Evolutionary conservation across 2,888 invertebrate species (phyloP).

Genomic region (Adelognathus sp.): DNA sequence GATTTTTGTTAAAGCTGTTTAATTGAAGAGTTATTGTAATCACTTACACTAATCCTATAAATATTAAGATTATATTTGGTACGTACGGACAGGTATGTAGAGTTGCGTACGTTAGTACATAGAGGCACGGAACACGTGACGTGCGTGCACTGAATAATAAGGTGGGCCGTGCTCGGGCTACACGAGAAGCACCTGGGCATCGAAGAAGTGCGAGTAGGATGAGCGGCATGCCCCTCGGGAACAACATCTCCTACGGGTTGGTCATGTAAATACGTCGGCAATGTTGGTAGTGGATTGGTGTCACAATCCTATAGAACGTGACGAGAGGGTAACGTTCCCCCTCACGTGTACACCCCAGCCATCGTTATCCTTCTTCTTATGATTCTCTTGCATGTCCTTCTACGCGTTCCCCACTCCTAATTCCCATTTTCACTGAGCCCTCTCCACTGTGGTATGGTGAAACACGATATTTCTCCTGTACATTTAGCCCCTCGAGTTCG

Average conservation of each 20-base stretch:
- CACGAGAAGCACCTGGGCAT: conserved; percentile 49
- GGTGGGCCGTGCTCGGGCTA: conserved; percentile 54
- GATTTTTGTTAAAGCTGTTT: not conserved
- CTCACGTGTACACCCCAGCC: conserved; percentile 16
- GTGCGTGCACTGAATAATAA: conserved; percentile 65
- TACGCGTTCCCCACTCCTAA: conserved; percentile 10
- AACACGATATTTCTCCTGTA: conserved; percentile 50
- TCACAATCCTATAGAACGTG: conserved; percentile 52
- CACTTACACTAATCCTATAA: conserved; percentile 35
- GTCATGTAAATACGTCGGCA: conserved; percentile 12
- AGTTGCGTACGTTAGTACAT: conserved; percentile 35
- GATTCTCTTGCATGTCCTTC: conserved; percentile 12
- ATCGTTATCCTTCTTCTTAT: not conserved
- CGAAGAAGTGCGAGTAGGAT: conserved; percentile 19
- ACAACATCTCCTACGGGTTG: conserved; percentile 35
- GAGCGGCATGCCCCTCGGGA: conserved; percentile 38
- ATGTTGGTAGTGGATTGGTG: conserved; percentile 45
- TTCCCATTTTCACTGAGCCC: conserved; percentile 29
- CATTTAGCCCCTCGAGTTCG: conserved; percentile 38
- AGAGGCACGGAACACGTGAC: conserved; percentile 61
- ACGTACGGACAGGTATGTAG: not conserved
- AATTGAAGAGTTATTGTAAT: conserved; percentile 17
- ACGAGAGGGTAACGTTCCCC: conserved; percentile 52
- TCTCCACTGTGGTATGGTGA: conserved; percentile 45
- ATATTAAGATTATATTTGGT: conserved; percentile 18